These are phyloP conservation scores for Cynopterus sphinx DNA, from an alignment of 2,797 vertebrate genomes.

Conservation along the genomic window DNA sequence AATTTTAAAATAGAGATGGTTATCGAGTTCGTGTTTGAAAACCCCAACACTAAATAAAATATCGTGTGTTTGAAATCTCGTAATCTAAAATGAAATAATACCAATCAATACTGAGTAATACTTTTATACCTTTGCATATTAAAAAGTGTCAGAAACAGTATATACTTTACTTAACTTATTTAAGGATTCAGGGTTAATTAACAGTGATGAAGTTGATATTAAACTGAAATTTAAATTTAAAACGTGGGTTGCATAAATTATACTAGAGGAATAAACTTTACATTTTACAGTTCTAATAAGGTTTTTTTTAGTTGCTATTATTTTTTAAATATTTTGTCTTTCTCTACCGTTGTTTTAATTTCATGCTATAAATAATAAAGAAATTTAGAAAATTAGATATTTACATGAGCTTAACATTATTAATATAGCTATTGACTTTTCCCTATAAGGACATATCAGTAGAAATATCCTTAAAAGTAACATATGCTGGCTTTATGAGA, in stretches of 20 bases:
- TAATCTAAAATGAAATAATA: conserved; percentile 9
- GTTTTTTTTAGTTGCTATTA: neutral
- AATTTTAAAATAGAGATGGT: conserved; percentile 47
- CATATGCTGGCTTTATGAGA: neutral
- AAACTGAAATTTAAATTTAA: neutral
- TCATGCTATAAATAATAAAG: neutral
- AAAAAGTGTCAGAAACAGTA: neutral
- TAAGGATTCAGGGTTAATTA: neutral
- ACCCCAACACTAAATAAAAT: neutral
- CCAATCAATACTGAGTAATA: neutral
- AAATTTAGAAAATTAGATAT: neutral
- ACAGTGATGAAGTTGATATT: neutral
- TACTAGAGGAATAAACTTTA: neutral
- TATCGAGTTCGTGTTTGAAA: conserved; percentile 46
- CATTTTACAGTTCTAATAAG: neutral
- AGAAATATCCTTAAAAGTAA: neutral
- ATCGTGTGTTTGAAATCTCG: neutral
- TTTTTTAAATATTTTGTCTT: neutral
- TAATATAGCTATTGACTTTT: neutral
- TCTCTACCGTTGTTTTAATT: neutral
- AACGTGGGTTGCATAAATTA: neutral
- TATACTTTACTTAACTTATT: neutral
- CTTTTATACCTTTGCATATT: neutral
- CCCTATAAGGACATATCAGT: neutral
- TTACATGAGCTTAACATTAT: neutral